These are phyloP conservation scores for Artibeus lituratus DNA, from an alignment of 2,797 vertebrate genomes.

Conservation along the genomic window DNA sequence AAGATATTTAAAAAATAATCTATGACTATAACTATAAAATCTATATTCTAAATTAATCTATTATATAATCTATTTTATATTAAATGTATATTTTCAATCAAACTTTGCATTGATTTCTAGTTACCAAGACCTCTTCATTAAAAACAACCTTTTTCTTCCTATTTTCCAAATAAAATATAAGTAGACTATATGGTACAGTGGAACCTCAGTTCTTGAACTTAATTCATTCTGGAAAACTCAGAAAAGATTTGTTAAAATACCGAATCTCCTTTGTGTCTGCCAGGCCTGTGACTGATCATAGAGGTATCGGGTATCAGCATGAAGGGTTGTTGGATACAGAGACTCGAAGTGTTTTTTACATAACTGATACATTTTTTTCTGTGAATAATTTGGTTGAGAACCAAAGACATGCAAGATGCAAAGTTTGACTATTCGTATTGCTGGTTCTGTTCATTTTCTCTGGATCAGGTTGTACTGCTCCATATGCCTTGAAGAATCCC, in stretches of 20 bases:
- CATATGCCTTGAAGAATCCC: constrained; percentile 19
- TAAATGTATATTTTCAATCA: neutral
- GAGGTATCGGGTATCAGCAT: neutral
- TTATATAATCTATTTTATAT: neutral
- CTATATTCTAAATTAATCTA: neutral
- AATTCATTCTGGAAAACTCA: neutral
- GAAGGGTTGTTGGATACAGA: neutral
- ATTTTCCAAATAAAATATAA: neutral
- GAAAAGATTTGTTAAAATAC: neutral
- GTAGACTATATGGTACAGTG: neutral
- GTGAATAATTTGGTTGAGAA: neutral
- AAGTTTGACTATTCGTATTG: neutral
- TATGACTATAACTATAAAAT: too few relatives aligned
- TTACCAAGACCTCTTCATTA: neutral
- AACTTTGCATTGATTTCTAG: neutral
- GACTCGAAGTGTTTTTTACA: neutral
- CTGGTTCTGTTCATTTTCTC: constrained; percentile 52
- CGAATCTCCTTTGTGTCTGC: neutral
- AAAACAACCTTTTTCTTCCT: neutral
- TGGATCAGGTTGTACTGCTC: constrained; percentile 44
- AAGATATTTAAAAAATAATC: neutral
- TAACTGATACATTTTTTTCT: neutral
- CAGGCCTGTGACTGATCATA: neutral
- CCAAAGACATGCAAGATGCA: neutral
- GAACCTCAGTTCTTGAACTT: neutral